Percentiles rank a stretch among this genome's conserved stretches.
Evolutionary conservation across 2,888 invertebrate genomes (phyloP).

Genomic region (Leistus spinibarbis): DNA sequence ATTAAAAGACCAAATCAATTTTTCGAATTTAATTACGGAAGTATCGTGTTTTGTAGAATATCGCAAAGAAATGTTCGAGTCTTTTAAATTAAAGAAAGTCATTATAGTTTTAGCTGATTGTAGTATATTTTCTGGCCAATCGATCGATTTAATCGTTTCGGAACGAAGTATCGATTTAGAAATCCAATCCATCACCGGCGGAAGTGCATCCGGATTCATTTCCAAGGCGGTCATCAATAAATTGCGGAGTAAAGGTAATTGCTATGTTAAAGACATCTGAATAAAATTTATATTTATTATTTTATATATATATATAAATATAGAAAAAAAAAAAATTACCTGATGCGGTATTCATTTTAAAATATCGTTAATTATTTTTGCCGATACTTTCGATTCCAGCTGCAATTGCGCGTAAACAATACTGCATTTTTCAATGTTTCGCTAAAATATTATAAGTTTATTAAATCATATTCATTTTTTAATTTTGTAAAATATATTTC

Average conservation of each 20-base stretch:
- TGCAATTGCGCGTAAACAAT: conserved; percentile 50
- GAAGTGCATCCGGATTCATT: conserved; percentile 47
- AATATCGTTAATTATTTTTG: conserved; percentile 44
- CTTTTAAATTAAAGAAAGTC: neutral
- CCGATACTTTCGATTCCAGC: neutral
- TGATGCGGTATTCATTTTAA: conserved; percentile 33
- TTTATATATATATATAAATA: no score
- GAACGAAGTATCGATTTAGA: conserved; percentile 36
- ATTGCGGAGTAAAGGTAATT: conserved; percentile 52
- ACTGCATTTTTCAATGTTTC: conserved; percentile 49
- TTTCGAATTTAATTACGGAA: conserved; percentile 13
- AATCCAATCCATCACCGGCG: conserved; percentile 50
- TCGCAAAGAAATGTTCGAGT: neutral
- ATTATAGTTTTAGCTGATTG: neutral
- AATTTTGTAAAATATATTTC: no score
- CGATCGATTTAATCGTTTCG: conserved; percentile 44
- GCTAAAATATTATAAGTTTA: conserved; percentile 45
- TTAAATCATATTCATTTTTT: no score
- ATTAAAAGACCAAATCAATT: no score
- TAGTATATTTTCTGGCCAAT: neutral
- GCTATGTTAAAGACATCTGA: conserved; percentile 41
- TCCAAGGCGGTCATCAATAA: conserved; percentile 51
- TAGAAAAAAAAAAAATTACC: no score
- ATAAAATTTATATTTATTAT: conserved; percentile 44
- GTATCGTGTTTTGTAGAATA: conserved; percentile 45